A percentile compares a stretch with the other conserved stretches of the same genome.
These are phyloP conservation scores for Ibidorhyncha struthersii DNA, from an alignment of 2,113 vertebrate species.

Conservation along the genomic window DNA sequence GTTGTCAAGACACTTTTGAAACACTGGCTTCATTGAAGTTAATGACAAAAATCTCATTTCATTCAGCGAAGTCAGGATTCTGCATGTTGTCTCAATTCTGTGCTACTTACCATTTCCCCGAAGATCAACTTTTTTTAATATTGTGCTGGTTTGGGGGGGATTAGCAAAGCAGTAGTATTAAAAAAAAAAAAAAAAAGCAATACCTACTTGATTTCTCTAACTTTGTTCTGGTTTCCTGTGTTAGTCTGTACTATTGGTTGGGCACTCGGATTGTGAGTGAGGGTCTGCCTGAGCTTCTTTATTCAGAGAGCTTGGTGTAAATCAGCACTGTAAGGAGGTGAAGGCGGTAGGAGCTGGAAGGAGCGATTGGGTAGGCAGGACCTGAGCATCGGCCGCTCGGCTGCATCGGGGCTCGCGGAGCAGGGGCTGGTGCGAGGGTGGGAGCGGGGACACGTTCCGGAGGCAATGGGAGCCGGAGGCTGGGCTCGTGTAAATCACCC, in stretches of 20 bases:
- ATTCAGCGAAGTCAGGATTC: not conserved
- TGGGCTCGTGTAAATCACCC: not conserved
- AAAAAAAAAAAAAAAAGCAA: not conserved
- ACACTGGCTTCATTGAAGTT: not conserved
- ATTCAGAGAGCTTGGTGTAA: not conserved
- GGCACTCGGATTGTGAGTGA: fast-evolving
- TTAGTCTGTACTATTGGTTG: too few relatives aligned
- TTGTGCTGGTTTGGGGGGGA: not conserved
- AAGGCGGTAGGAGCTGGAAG: not conserved
- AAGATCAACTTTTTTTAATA: not conserved
- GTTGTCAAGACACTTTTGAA: not conserved
- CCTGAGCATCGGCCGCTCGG: not conserved
- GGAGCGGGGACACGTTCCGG: not conserved
- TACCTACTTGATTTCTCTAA: not conserved
- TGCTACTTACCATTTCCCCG: not conserved
- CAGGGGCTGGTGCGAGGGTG: not conserved
- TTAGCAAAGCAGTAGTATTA: not conserved
- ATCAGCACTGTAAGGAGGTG: too few relatives aligned
- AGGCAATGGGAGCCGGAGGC: not conserved
- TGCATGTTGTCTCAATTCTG: not conserved
- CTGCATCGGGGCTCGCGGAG: not conserved
- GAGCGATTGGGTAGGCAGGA: too few relatives aligned
- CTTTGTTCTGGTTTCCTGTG: not conserved
- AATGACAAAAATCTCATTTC: not conserved
- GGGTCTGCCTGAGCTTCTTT: not conserved